Evolutionary conservation across 2,888 invertebrate genomes (phyloP), one percentile per base, ranked within the genome.

Genomic region (Cosmia trapezina): DNA sequence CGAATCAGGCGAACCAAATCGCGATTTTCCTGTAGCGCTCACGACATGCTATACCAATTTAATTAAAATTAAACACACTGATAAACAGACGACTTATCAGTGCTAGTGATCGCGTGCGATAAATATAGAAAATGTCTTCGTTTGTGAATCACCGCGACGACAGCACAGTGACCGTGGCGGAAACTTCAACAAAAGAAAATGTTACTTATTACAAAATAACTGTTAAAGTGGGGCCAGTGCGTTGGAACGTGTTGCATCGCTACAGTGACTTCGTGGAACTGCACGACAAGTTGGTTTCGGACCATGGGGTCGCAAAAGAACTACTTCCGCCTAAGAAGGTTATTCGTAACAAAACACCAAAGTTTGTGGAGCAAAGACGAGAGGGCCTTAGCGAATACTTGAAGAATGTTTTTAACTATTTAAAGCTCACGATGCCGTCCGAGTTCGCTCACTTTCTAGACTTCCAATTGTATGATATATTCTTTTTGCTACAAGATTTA

Each of bases 241-340:
- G 97, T 76, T 99, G 99, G 99, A 97, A 96, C 82, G 98, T 99
- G 12, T 97, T 97, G 87, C 98, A 98, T 93, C 97, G 99, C 83
- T 99, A 99, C 95, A 98, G 97, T 91, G 98, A 99, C 88, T 99
- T 99, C 94, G 97, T 97, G 82, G 98, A 98, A 71, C 96, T 99
- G 19, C 98, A 99, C 92, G 98, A 98, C 68, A 97, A 97, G 89
- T 96, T 99, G n/a, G 97, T 98, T 0, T 92, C 96, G 5, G 98
- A 98, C 87, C 98, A 98, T 93, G 98, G 98, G 66, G 97, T 98
- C 6, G 97, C 98, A 11, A 98, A 98, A 91, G 98, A 98, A 87
- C 96, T 98, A 75, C 94, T 99, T 22, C 99, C 99, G 17, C 99
- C 99, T 0, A 99, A 99, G 93, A 99, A 99, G 95, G 97, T 98